Evolutionary conservation across 2,797 vertebrate species (phyloP).

Genomic region (Salarias fasciatus): DNA sequence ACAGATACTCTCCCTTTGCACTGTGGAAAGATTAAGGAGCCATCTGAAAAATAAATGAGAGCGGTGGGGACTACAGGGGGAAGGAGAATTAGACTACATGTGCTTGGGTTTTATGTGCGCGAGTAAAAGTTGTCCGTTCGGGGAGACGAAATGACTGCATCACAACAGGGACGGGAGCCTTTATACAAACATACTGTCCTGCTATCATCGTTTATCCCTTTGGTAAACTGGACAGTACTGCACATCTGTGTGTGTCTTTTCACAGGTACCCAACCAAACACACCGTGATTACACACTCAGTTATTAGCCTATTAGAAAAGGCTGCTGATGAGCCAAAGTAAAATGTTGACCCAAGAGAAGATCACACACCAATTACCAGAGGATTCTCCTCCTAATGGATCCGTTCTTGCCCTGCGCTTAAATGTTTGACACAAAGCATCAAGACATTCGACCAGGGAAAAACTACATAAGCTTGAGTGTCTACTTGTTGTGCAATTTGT

Average conservation of each 20-base stretch:
- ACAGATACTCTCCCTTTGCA: slow-evolving; percentile 69
- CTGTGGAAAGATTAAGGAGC: slow-evolving; percentile 68
- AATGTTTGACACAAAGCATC: slow-evolving; percentile 37
- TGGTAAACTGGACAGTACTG: slow-evolving; percentile 55
- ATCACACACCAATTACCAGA: slow-evolving; percentile 63
- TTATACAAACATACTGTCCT: slow-evolving; percentile 59
- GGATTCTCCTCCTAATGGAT: slow-evolving; percentile 55
- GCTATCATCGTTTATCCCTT: slow-evolving; percentile 61
- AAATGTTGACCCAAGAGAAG: slow-evolving; percentile 65
- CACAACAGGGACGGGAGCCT: slow-evolving; percentile 44
- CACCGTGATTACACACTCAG: slow-evolving; percentile 7
- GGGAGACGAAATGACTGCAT: slow-evolving; percentile 48
- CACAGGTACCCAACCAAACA: slow-evolving; percentile 19
- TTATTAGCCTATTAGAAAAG: slow-evolving; percentile 40
- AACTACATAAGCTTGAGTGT: background rate
- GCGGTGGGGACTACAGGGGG: slow-evolving; percentile 16
- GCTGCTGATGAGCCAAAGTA: slow-evolving; percentile 44
- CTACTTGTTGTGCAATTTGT: background rate
- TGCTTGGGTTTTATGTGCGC: slow-evolving; percentile 4
- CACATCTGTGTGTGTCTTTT: slow-evolving; percentile 38
- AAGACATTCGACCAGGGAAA: slow-evolving; percentile 10
- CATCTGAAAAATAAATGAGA: slow-evolving; percentile 52
- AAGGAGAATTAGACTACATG: slow-evolving; percentile 20
- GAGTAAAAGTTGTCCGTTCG: slow-evolving; percentile 21
- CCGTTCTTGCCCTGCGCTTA: slow-evolving; percentile 37